Base-by-base conservation (phyloP, 1,140 invertebrate species). In the Brachionus calyciflorus region DNA sequence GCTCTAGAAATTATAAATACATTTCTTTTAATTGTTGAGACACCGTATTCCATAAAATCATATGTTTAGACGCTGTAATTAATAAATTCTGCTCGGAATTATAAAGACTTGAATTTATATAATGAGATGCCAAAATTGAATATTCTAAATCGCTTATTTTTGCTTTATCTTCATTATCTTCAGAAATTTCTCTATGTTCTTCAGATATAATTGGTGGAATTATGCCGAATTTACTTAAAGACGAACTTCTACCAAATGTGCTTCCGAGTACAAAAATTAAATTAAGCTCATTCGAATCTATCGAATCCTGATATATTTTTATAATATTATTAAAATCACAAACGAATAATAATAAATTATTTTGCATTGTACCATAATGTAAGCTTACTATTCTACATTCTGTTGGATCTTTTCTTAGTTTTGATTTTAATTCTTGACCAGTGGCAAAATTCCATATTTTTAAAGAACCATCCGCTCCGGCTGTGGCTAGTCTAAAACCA, bases 391-490 rank as follows among this genome's bases (percentile, higher is more conserved):
- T 80, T 76, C 80, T 82, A 7, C 80, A 77, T 49, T 82, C 82
- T 76, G 53, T 1, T 49, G 21, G 17, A 26, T 65, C 21, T 21
- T 48, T 41, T 9, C 17, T 12, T 40, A 19, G 37, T 63, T 63
- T 46, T n/a, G 30, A 14, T 49, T 55, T 19, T 68, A 73, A 14
- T 79, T 81, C 78, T 78, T 84, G 83, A 17, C 83, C 83, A 21
- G 83, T 81, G 14, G 82, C 83, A 80, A 83, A 81, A 77, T 84
- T 82, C 83, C 83, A 84, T 28, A 84, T 79, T 63, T 82, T 82
- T 30, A 84, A 69, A 24, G 83, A 84, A 6, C 83, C 83, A 79
- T 84, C 82, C 53, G 77, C 78, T 14, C 79, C 83, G 19, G 82
- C 83, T 40, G 79, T 83, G 17, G 82, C 83, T n/a, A 85, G 76